These are phyloP conservation scores for Tyrophagus putrescentiae DNA, from an alignment of 1,140 invertebrate genomes.

Conservation along the genomic window DNA sequence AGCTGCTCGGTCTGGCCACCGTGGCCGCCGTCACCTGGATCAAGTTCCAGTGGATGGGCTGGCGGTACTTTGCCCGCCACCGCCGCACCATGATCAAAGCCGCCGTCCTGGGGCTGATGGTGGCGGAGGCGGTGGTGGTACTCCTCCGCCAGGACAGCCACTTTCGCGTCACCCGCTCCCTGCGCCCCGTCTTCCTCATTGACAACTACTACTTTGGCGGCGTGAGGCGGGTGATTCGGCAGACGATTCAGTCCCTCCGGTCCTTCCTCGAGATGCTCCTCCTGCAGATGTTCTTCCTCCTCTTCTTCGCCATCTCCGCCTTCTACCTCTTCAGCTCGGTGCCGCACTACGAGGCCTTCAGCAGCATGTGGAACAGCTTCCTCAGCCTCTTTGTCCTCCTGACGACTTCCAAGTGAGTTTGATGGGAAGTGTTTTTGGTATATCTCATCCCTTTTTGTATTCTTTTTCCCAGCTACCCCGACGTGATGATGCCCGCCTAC, in stretches of 20 bases:
- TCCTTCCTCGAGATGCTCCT: conserved; percentile 77
- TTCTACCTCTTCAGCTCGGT: conserved; percentile 60
- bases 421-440: conserved; percentile 5
- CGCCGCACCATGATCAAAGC: conserved; percentile 71
- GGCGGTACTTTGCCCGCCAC: conserved; percentile 61
- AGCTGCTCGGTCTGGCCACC: conserved; percentile 56
- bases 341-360: conserved; percentile 42
- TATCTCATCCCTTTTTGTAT: conserved; percentile 2
- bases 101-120: conserved; percentile 61
- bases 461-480: conserved; percentile 55
- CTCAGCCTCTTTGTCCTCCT: conserved; percentile 75
- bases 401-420: conserved; percentile 74
- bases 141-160: conserved; percentile 65
- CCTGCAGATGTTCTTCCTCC: conserved; percentile 67
- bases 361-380: conserved; percentile 47
- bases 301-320: conserved; percentile 58
- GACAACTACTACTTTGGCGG: conserved; percentile 66
- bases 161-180: conserved; percentile 65
- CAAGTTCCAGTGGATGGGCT: conserved; percentile 69
- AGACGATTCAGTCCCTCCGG: conserved; percentile 60
- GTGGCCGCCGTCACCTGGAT: conserved; percentile 61
- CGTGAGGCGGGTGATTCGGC: conserved; percentile 38
- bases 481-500: conserved; percentile 86
- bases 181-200: conserved; percentile 75
- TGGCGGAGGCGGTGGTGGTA: conserved; percentile 63